Evolutionary conservation across 2,113 vertebrate species (phyloP).

Genomic region (Menidia beryllina): DNA sequence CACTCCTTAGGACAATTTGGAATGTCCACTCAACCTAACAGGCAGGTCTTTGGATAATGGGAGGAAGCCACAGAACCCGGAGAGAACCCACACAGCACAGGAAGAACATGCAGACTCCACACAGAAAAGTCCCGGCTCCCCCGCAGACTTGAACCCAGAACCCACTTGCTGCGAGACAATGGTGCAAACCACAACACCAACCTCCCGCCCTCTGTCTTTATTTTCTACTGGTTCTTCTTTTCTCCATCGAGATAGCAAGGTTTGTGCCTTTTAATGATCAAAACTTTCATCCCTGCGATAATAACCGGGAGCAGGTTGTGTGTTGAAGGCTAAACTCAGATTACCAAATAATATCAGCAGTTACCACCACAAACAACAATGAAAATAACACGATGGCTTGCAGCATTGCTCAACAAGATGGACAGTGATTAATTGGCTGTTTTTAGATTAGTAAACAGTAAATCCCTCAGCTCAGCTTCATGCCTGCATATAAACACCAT

Average conservation of each 20-base stretch:
- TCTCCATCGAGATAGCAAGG: not conserved
- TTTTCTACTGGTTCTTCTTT: too few species aligned
- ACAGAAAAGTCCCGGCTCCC: too few species aligned
- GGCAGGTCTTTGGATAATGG: too few species aligned
- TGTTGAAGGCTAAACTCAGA: constrained; percentile 18
- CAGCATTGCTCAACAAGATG: not conserved
- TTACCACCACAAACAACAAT: not conserved
- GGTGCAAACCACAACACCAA: too few species aligned
- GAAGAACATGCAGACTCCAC: too few species aligned
- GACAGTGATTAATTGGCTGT: constrained; percentile 6
- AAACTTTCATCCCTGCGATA: constrained; percentile 8
- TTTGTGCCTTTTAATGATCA: constrained; percentile 15
- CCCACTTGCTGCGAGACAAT: too few species aligned
- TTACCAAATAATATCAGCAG: constrained; percentile 13
- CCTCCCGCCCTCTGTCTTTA: not conserved
- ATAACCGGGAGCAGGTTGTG: not conserved
- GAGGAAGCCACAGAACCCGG: too few species aligned
- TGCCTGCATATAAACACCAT: not conserved
- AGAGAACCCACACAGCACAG: too few species aligned
- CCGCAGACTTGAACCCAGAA: too few species aligned
- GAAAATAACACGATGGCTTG: constrained; percentile 1
- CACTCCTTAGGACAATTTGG: too few species aligned
- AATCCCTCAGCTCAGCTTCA: constrained; percentile 1
- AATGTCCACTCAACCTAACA: too few species aligned
- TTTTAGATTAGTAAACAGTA: constrained; percentile 1